Evolutionary conservation across 30 jellyfish, hydroid and myxozoan genomes (phyloP), one percentile per base, ranked within the genome.

Genomic region (Aurelia coerulea): DNA sequence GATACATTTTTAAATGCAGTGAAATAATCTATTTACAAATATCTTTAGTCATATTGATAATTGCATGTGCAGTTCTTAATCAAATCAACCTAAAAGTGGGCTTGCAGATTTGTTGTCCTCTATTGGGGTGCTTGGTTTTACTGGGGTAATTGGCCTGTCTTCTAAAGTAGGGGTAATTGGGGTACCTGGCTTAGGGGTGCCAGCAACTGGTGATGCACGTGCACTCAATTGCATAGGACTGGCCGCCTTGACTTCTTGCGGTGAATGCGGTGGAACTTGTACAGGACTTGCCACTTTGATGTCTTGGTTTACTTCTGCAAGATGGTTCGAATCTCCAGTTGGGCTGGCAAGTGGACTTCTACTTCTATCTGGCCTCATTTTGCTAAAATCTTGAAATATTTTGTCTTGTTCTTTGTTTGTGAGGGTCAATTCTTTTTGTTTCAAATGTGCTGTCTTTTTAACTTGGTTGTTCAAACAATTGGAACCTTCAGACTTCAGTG

Each of bases 401-500:
- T 56, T 72, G 64, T 83, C 86, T 34, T 83, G 86, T 42, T 83
- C 54, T 41, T 70, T 71, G 74, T 72, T 83, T 15, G 92, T 68
- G 66, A 83, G 59, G 73, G 81, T 83, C 15, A 70, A 31, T 1
- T 72, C 92, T 41, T 71, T 69, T 17, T 81, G 73, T 29, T 16
- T 83, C 23, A 69, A 37, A 16, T 68, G 77, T 46, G 59, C 53
- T 23, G 80, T 69, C 71, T 81, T 81, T 70, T 81, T 81, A 33
- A 74, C 37, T 46, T 81, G 91, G 23, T 84, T 84, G 74, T 74
- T 84, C 73, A 84, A 64, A 52, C 93, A 84, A 64, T 82, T 84
- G 12, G 90, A 62, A 13, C 76, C 71, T 68, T 78, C 86, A 53
- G 90, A 71, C 18, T 80, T 80, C 79, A 73, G 41, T 1, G 86